Percentiles rank a stretch among this genome's conserved stretches.
Evolutionary conservation across 2,888 invertebrate genomes (phyloP).

Genomic region (Aquatica leii): DNA sequence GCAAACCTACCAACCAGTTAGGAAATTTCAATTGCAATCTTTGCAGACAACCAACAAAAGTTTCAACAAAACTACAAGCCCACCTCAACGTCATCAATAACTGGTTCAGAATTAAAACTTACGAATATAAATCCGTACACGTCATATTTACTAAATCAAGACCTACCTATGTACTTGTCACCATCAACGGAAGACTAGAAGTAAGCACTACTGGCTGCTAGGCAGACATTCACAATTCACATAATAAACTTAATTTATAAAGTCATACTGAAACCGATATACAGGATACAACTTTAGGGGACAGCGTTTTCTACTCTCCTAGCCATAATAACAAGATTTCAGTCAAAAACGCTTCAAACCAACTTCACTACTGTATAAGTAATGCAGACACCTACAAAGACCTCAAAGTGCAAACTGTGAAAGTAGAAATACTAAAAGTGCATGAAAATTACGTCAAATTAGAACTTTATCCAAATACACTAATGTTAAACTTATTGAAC

Average conservation of each 20-base stretch:
- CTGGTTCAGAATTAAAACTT: background rate
- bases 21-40: too few species aligned
- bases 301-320: background rate
- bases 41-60: background rate
- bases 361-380: too few species aligned
- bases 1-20: too few species aligned
- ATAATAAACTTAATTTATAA: background rate
- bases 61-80: background rate
- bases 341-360: too few species aligned
- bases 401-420: background rate
- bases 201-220: too few species aligned
- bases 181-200: background rate
- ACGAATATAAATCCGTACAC: background rate
- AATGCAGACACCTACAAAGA: background rate
- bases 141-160: background rate
- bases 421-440: background rate
- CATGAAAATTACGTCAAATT: background rate
- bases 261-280: background rate
- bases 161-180: background rate
- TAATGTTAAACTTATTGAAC: too few species aligned
- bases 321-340: background rate
- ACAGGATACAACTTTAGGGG: background rate
- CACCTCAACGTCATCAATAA: background rate
- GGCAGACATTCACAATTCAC: too few species aligned
- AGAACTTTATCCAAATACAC: background rate